Base-by-base conservation (phyloP, 2,888 invertebrate species). In the Drosophila macrothrix region DNA sequence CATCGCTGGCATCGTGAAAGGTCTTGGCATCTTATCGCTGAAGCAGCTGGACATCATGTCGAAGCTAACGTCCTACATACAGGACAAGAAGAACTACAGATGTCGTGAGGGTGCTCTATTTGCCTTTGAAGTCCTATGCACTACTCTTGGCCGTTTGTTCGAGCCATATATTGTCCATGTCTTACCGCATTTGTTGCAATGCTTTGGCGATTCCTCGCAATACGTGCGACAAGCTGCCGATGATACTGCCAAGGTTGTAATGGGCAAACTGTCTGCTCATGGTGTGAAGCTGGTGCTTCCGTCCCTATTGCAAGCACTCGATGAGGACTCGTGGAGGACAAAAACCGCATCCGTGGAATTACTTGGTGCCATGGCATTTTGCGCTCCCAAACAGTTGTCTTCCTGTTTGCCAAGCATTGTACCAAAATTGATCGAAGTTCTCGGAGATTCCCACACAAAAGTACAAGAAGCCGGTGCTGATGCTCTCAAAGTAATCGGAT, bases 121-220 rank as follows among this genome's bases (percentile, higher is more conserved):
- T 94, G 99, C 99, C 0, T 98, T 99, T 94, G 99, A 99, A 94
- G 98, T 99, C 96, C 94, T 99, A 53, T 99, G 98, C 93, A 96
- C 96, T 85, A 93, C 93, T 5, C 95, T 99, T 88, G 99, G 99
- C 0, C 96, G 99, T 54, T 94, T 99, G 68, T 99, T 99, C 94
- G 99, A 99, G 94, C 99, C 99, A 0, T 99, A 99, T 94, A 98
- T 99, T 73, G 98, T 99, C 64, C 98, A 99, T 93, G 98, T 99
- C 55, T 94, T 99, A 78, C 99, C 99, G 0, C 97, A 98, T 94
- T 95, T 99, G 89, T 94, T 99, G 80, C 95, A 98, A 78, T 98
- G 99, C 93, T 99, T 99, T 93, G 99, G 99, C 12, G 99, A 99
- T 94, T 95, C 96, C 37, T 99, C 98, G 92, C 97, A 98, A 93